Evolutionary conservation across 2,113 vertebrate species (phyloP).

Genomic region (Oryzias celebensis): DNA sequence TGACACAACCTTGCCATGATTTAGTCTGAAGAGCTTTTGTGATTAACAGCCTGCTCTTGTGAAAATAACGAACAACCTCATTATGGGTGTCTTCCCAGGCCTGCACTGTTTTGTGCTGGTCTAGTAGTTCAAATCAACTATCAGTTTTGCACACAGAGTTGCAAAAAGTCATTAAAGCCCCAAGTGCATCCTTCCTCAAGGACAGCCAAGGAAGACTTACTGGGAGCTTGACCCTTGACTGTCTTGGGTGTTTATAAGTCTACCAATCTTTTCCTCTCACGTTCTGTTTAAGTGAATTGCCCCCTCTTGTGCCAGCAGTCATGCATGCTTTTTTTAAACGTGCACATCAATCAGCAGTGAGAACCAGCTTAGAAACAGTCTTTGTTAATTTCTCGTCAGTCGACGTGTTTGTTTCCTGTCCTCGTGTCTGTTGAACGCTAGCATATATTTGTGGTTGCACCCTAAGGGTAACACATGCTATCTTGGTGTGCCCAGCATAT

Average conservation of each 20-base stretch:
- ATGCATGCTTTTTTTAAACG: slow-evolving; percentile 22
- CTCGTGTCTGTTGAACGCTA: slow-evolving; percentile 1
- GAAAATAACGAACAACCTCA: neutral
- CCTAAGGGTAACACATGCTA: slow-evolving; percentile 64
- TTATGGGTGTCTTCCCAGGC: slow-evolving; percentile 2
- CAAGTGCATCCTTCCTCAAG: slow-evolving; percentile 51
- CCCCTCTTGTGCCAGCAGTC: neutral
- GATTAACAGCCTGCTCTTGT: neutral
- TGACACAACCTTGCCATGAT: slow-evolving; percentile 12
- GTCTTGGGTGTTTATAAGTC: slow-evolving; percentile 28
- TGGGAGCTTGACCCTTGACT: slow-evolving; percentile 58
- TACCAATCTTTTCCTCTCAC: slow-evolving; percentile 34
- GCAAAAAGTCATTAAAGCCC: slow-evolving; percentile 45
- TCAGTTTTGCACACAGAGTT: slow-evolving; percentile 24
- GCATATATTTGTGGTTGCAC: slow-evolving; percentile 25
- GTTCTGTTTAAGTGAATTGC: slow-evolving; percentile 12
- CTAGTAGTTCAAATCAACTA: slow-evolving; percentile 24
- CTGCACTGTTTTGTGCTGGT: slow-evolving; percentile 1
- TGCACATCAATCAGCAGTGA: slow-evolving; percentile 5
- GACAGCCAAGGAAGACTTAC: slow-evolving; percentile 58
- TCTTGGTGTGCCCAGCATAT: slow-evolving; percentile 44
- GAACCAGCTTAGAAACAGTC: slow-evolving; percentile 59
- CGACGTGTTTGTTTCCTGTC: slow-evolving; percentile 15
- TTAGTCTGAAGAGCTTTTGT: slow-evolving; percentile 9
- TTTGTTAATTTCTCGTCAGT: slow-evolving; percentile 58